Evolutionary conservation across 2,113 vertebrate species (phyloP).

Genomic region (Labeo rohita): DNA sequence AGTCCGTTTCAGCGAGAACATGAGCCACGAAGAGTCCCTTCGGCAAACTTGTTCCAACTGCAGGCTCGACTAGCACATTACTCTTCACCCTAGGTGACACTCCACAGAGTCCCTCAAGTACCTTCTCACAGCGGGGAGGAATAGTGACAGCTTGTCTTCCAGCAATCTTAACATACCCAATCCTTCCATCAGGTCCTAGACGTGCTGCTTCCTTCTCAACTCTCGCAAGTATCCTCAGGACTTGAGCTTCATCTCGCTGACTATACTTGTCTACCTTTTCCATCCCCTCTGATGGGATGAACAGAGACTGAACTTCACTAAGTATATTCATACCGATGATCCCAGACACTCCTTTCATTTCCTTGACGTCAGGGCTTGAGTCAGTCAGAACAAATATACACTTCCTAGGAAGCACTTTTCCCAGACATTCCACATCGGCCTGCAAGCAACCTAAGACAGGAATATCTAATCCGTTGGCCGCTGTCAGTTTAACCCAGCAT

Average conservation of each 20-base stretch:
- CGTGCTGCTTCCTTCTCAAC: neutral
- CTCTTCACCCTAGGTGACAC: neutral
- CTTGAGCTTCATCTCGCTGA: neutral
- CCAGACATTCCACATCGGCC: neutral
- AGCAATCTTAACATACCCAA: neutral
- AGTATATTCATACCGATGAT: neutral
- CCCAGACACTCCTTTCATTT: neutral
- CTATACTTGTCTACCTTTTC: neutral
- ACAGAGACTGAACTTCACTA: neutral
- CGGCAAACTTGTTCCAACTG: neutral
- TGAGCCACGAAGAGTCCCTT: neutral
- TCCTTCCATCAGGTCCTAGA: neutral
- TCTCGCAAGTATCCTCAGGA: neutral
- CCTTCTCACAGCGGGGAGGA: neutral
- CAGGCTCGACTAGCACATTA: neutral
- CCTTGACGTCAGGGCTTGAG: neutral
- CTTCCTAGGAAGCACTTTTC: constrained; percentile 1
- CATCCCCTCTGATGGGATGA: neutral
- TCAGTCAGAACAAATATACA: constrained; percentile 1
- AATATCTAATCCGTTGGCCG: constrained; percentile 5
- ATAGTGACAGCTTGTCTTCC: neutral
- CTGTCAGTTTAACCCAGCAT: neutral
- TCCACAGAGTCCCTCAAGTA: neutral
- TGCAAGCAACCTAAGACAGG: constrained; percentile 8
- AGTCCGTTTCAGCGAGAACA: neutral